A percentile compares a stretch with the other conserved stretches of the same genome.
These are phyloP conservation scores for Cettia cetti DNA, from an alignment of 2,113 vertebrate species.

Conservation along the genomic window DNA sequence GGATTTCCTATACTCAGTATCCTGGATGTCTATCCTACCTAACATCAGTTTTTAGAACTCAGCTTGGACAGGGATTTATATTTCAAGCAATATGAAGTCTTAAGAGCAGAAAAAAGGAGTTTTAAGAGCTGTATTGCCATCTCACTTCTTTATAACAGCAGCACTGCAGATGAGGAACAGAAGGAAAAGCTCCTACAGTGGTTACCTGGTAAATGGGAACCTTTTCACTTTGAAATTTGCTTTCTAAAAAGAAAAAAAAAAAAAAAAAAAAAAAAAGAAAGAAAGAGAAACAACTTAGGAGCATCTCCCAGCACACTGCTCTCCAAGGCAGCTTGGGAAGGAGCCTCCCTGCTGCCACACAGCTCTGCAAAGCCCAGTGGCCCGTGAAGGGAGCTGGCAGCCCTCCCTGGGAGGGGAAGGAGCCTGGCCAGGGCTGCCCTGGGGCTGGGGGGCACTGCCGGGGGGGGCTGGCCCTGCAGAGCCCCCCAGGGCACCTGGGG, in stretches of 20 bases:
- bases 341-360: neutral
- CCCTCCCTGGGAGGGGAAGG: neutral
- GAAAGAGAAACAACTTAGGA: neutral
- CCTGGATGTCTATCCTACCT: neutral
- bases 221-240: neutral
- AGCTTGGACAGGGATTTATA: neutral
- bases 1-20: neutral
- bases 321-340: neutral
- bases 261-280: accelerated
- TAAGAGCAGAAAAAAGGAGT: neutral
- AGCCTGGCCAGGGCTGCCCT: neutral
- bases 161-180: neutral
- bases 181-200: neutral
- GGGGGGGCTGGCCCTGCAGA: neutral
- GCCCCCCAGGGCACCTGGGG: too few relatives aligned
- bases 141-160: neutral
- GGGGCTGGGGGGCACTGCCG: too few relatives aligned
- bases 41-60: neutral
- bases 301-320: neutral
- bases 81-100: neutral
- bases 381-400: neutral
- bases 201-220: neutral
- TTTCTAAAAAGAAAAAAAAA: neutral
- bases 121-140: neutral
- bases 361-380: neutral